Evolutionary conservation across 1,140 invertebrate species (phyloP), one percentile per base, ranked within the genome.

Genomic region (Nymphalis io): DNA sequence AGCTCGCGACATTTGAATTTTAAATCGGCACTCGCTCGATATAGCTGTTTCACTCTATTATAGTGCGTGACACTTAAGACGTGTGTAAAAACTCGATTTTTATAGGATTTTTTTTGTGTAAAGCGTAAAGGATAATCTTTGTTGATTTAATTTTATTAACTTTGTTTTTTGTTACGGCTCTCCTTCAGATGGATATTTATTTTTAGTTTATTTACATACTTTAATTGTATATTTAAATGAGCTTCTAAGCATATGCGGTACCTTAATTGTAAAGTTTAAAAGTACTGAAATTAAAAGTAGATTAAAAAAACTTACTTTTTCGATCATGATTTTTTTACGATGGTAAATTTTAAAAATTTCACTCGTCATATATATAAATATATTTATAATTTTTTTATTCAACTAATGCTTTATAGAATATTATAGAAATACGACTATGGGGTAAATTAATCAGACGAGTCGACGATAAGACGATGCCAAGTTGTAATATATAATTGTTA

Each of bases 21-120:
- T 79, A 79, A 85, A 87, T 84, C 82, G 77, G 74, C 80, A 73
- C 70, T 70, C 75, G 69, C 73, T 71, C 71, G 55, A 71, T 87
- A 84, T 82, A 80, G 71, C 79, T 67, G 82, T 87, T 84, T 78
- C 82, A 75, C 70, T 90, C 85, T 64, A 57, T 33, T 33, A 64
- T 53, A 53, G 59, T 61, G 60, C 15, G 64, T 81, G 72, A 81
- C 68, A 58, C 39, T 42, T 18, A 13, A 48, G 15, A 2, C 20
- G 48, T 2, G 18, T 20, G 38, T 39, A 33, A 33, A 33, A 46
- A 51, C 21, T 60, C 33, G 46, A 20, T 59, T 48, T 62, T 16
- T 1, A 58, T 40, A 33, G 27, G 27, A 6, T 42, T 57, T 48
- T 39, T 60, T 68, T 68, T 62, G 33, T 61, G 23, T 55, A 16